These are phyloP conservation scores for Apocrypta bakeri DNA, from an alignment of 1,140 invertebrate genomes.

Conservation along the genomic window DNA sequence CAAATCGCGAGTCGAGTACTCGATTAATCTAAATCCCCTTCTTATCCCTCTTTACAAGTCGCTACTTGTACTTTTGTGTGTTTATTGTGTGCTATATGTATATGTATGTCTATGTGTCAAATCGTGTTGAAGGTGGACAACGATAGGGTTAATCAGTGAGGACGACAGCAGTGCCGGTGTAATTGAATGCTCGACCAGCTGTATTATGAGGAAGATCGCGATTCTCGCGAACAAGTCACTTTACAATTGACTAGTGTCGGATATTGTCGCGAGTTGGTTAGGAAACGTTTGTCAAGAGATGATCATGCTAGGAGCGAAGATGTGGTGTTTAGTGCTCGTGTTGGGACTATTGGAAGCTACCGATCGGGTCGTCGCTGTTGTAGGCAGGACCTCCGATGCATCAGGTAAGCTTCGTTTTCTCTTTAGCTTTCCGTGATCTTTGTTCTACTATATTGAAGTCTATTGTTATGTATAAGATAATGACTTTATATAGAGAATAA, in stretches of 20 bases:
- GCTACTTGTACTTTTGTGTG: too few relatives aligned
- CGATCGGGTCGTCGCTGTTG: slow-evolving; percentile 57
- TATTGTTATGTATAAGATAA: too few relatives aligned
- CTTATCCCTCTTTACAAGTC: too few relatives aligned
- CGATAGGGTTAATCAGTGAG: neutral
- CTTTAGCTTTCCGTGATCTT: neutral
- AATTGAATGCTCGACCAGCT: slow-evolving; percentile 20
- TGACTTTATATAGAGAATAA: too few relatives aligned
- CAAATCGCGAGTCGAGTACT: too few relatives aligned
- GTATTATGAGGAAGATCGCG: neutral
- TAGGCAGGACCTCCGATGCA: slow-evolving; percentile 20
- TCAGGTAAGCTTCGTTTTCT: slow-evolving; percentile 27
- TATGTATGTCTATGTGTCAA: too few relatives aligned
- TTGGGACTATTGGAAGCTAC: slow-evolving; percentile 64
- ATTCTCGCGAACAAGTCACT: neutral
- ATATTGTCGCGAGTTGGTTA: neutral
- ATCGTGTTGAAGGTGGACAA: slow-evolving; percentile 23
- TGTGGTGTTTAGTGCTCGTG: slow-evolving; percentile 69
- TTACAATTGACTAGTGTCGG: neutral
- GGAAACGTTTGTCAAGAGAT: neutral
- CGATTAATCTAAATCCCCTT: too few relatives aligned
- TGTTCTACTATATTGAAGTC: too few relatives aligned
- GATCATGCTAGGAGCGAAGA: slow-evolving; percentile 58
- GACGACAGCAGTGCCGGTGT: neutral
- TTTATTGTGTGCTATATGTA: too few relatives aligned